Evolutionary conservation across 2,113 vertebrate species (phyloP).

Genomic region (Eulemur rufifrons): DNA sequence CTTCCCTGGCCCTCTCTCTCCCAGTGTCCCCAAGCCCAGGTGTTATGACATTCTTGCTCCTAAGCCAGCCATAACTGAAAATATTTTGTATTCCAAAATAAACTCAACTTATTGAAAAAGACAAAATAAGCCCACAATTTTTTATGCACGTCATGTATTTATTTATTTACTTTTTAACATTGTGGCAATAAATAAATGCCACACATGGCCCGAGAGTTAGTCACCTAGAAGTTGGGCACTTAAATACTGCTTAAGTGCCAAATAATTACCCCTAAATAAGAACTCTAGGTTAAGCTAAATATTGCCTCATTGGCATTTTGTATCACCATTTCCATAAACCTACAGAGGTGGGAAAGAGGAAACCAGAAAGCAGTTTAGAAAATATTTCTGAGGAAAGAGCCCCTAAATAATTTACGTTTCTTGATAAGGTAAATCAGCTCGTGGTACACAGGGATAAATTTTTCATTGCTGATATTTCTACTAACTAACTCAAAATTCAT

Average conservation of each 20-base stretch:
- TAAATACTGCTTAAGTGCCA: not conserved
- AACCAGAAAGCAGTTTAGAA: not conserved
- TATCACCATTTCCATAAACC: not conserved
- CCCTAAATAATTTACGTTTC: not conserved
- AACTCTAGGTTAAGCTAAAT: not conserved
- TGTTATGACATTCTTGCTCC: not conserved
- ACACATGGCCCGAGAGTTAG: not conserved
- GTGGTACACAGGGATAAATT: not conserved
- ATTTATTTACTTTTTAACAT: slow-evolving; percentile 29
- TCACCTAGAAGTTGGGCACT: not conserved
- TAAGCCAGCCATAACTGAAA: not conserved
- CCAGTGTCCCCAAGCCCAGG: not conserved
- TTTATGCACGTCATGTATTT: not conserved
- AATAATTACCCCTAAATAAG: not conserved
- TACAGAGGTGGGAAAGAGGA: not conserved
- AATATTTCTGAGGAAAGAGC: not conserved
- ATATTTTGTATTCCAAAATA: slow-evolving; percentile 45
- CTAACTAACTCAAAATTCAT: slow-evolving; percentile 1
- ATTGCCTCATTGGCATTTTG: not conserved
- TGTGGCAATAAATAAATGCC: slow-evolving; percentile 33
- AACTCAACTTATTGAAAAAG: slow-evolving; percentile 16
- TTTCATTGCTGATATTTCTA: not conserved
- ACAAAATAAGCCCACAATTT: not conserved
- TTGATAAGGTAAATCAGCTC: not conserved
- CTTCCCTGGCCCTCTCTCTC: not conserved